Percentiles rank a stretch among this genome's conserved stretches.
Evolutionary conservation across 2,797 vertebrate species (phyloP).

Genomic region (Phrynocephalus forsythii): DNA sequence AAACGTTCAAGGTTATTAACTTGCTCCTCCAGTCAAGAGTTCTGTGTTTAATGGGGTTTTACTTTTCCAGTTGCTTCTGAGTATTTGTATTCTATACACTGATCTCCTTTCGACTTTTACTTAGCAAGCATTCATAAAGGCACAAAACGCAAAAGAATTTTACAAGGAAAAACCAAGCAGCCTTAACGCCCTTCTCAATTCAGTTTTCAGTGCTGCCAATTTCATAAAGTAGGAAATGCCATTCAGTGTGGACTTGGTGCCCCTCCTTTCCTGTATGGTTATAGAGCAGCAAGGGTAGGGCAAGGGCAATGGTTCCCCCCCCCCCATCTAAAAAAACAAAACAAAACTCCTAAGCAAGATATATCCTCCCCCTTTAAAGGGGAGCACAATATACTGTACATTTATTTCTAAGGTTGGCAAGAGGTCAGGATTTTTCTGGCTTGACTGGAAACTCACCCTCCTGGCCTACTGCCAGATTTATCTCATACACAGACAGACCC

Average conservation of each 20-base stretch:
- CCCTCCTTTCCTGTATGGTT: slow-evolving; percentile 78
- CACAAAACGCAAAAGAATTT: slow-evolving; percentile 19
- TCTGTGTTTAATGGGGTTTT: neutral
- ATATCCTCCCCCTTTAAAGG: slow-evolving; percentile 47
- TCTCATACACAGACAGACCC: neutral
- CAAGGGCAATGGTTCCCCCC: slow-evolving; percentile 84
- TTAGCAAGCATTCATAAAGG: neutral
- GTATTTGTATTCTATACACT: neutral
- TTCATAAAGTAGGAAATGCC: slow-evolving; percentile 76
- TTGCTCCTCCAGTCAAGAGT: slow-evolving; percentile 8
- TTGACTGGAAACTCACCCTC: neutral
- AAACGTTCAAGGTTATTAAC: slow-evolving; percentile 27
- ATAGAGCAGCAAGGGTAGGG: slow-evolving; percentile 74
- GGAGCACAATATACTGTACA: neutral
- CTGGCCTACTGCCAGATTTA: neutral
- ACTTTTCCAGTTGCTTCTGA: neutral
- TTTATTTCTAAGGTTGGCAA: slow-evolving; percentile 3
- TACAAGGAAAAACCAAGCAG: slow-evolving; percentile 23
- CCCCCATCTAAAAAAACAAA: slow-evolving; percentile 32
- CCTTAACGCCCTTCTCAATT: slow-evolving; percentile 2
- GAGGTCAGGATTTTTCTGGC: neutral
- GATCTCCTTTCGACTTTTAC: neutral
- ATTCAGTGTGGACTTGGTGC: slow-evolving; percentile 59
- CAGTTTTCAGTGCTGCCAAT: slow-evolving; percentile 58
- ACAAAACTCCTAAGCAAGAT: slow-evolving; percentile 38